Conservation (phyloP, 2,888 invertebrate species). For the Iphiclides podalirius region DNA sequence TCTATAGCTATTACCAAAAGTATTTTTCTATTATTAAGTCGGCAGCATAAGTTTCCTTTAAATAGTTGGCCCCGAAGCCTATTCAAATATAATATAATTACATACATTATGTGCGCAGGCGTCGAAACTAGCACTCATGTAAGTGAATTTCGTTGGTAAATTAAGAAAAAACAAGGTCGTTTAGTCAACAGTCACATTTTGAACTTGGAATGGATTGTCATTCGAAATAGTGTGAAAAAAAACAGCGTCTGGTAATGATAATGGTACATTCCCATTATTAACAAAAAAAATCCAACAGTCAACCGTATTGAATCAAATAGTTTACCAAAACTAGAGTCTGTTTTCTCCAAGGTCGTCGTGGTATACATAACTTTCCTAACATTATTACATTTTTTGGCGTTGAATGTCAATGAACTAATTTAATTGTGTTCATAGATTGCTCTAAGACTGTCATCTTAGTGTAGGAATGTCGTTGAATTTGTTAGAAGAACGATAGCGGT, state of each 20-base stretch:
- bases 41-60: no score
- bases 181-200: not conserved
- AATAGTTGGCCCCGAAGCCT: no score
- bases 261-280: not conserved
- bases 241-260: not conserved
- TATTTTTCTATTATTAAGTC: no score
- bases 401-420: constrained; percentile 1
- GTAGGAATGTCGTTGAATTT: not conserved
- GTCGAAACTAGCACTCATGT: not conserved
- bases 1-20: no score
- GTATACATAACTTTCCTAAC: not conserved
- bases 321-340: not conserved
- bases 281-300: not conserved
- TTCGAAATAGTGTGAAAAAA: not conserved
- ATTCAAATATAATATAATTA: not conserved
- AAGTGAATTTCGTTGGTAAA: not conserved
- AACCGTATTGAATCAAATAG: not conserved
- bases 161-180: not conserved
- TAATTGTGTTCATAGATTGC: not conserved
- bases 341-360: not conserved
- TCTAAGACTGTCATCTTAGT: not conserved
- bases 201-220: not conserved
- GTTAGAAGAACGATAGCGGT: not conserved
- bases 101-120: not conserved
- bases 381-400: not conserved